Percentiles rank a stretch among this genome's conserved stretches.
Conservation (phyloP, 2,797 vertebrate genomes). For the Aeoliscus strigatus region DNA sequence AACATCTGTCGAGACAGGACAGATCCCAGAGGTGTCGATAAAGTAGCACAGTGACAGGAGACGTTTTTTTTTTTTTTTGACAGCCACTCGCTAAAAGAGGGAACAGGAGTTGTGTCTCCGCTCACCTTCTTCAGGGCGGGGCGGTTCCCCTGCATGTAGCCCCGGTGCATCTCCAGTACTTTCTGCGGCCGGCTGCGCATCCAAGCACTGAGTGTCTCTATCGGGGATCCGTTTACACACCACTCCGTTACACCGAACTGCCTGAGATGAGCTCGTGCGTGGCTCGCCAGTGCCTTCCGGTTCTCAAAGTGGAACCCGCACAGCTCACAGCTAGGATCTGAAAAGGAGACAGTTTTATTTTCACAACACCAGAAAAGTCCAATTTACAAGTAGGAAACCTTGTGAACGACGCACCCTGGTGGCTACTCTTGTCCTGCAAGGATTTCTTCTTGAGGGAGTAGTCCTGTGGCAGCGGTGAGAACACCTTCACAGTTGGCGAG, state of each 20-base stretch:
- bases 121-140: constrained; percentile 86
- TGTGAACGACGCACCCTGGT: constrained; percentile 73
- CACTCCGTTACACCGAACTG: constrained; percentile 97
- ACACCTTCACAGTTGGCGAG: constrained; percentile 60
- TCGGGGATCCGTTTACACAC: constrained; percentile 95
- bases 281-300: constrained; percentile 93
- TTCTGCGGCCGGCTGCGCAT: constrained; percentile 93
- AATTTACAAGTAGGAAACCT: too few relatives aligned
- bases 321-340: constrained; percentile 91
- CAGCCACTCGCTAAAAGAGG: too few relatives aligned
- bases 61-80: too few relatives aligned
- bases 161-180: constrained; percentile 86
- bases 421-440: constrained; percentile 81
- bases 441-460: constrained; percentile 86
- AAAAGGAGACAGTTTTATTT: too few relatives aligned
- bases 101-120: too few relatives aligned
- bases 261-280: constrained; percentile 89
- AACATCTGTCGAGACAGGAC: constrained; percentile 57
- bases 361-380: too few relatives aligned
- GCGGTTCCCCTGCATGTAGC: constrained; percentile 87
- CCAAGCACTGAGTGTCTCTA: constrained; percentile 96
- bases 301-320: constrained; percentile 97
- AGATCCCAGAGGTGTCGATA: constrained; percentile 29
- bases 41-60: constrained; percentile 21
- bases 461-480: constrained; percentile 81